These are phyloP conservation scores for Microcebus jonahi DNA, from an alignment of 2,113 vertebrate genomes.

Conservation along the genomic window DNA sequence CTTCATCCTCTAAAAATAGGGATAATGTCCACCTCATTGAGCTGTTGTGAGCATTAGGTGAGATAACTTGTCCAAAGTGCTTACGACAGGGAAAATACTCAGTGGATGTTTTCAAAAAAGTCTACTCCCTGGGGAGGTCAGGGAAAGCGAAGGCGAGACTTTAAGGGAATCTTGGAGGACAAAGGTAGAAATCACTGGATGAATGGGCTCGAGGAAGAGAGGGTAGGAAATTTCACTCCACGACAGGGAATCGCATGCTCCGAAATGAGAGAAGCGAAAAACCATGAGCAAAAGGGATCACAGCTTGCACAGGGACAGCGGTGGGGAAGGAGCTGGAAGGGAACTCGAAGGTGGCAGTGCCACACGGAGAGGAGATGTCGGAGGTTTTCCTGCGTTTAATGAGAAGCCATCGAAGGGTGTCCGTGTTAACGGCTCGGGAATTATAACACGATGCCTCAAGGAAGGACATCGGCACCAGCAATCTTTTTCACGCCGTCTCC, in stretches of 20 bases:
- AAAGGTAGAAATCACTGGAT: neutral
- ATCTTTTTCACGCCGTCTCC: neutral
- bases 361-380: rapidly evolving
- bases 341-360: neutral
- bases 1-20: neutral
- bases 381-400: neutral
- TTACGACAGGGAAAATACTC: neutral
- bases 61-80: neutral
- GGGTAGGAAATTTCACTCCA: neutral
- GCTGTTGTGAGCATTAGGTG: neutral
- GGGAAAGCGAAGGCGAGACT: neutral
- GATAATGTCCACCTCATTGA: rapidly evolving
- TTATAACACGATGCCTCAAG: neutral
- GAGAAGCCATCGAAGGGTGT: neutral
- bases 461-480: neutral
- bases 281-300: rapidly evolving
- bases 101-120: neutral
- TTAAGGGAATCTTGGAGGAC: neutral
- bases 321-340: neutral
- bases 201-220: neutral
- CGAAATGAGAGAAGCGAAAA: neutral
- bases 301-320: neutral
- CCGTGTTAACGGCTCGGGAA: neutral
- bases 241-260: neutral
- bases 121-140: neutral